A percentile compares a stretch with the other conserved stretches of the same genome.
These are phyloP conservation scores for Acanthurus tractus DNA, from an alignment of 2,797 vertebrate species.

Conservation along the genomic window DNA sequence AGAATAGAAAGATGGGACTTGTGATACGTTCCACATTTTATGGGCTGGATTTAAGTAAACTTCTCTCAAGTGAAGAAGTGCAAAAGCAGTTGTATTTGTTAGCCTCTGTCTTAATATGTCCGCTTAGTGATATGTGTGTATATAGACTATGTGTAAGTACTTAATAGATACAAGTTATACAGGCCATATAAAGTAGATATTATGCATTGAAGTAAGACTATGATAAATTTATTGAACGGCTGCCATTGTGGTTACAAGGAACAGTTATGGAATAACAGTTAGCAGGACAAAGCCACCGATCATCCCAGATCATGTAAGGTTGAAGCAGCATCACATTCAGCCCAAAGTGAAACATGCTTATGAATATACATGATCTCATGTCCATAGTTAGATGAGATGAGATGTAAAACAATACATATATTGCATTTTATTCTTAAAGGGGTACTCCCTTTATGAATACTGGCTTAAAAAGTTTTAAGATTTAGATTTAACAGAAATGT, in stretches of 20 bases:
- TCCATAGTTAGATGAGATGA: neutral
- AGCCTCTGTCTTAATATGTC: conserved; percentile 3
- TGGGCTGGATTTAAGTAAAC: conserved; percentile 53
- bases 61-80: conserved; percentile 48
- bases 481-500: too few species aligned
- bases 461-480: too few species aligned
- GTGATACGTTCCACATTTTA: conserved; percentile 53
- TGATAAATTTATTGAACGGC: neutral
- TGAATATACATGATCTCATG: neutral
- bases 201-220: conserved; percentile 3
- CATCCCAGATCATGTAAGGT: neutral
- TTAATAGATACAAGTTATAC: neutral
- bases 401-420: neutral
- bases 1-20: conserved; percentile 44
- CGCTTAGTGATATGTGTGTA: too few species aligned
- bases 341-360: neutral
- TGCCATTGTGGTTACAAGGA: too few species aligned
- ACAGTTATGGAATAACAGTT: too few species aligned
- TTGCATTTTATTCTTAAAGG: neutral
- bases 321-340: neutral
- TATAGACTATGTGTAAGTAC: neutral
- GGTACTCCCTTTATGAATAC: neutral
- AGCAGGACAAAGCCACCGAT: too few species aligned
- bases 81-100: conserved; percentile 21
- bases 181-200: neutral